Evolutionary conservation across 2,888 invertebrate genomes (phyloP), one percentile per base, ranked within the genome.

Genomic region (Lochmaea crataegi): DNA sequence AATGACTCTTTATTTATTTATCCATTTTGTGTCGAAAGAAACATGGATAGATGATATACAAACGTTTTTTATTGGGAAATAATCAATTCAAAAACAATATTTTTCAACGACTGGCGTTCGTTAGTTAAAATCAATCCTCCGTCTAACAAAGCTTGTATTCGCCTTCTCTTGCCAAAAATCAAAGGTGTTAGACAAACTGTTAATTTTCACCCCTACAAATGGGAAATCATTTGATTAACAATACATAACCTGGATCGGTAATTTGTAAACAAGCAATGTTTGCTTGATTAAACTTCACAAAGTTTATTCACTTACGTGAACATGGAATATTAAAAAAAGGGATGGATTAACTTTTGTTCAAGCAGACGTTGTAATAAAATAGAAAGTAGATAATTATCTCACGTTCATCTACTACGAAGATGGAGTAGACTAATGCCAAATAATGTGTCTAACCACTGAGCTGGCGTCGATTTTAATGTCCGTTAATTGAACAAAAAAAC

Each of bases 381-480:
- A 7, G 5, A 51, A 16, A 16, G 16, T 14, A 14, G 51, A 51
- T 4, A 14, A n/a, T 51, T 51, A 51, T 51, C n/a, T n/a, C 1
- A 51, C 5, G 16, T 51, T 5, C 2, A n/a, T 16, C n/a, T 51
- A 14, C n/a, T n/a, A 16, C 51, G 51, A 51, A 51, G 16, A n/a
- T 51, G 16, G 51, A 1, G 14, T 51, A 14, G 51, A 51, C 51
- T 51, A 51, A 51, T 51, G 51, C 51, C 51, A n/a, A 5, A 51
- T 51, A 51, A 51, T 51, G 51, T 51, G 51, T 16, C 16, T 16
- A n/a, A 51, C 51, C 51, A 51, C 51, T 51, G 51, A 51, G n/a
- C 51, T 16, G 16, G 51, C 51, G 51, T 51, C 51, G 14, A 51
- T 16, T 16, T 16, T n/a, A 51, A 12, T 51, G 51, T 51, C 14